Percentiles rank a stretch among this genome's conserved stretches.
Conservation (phyloP, 1,140 invertebrate genomes). For the Drosophila tristis region DNA sequence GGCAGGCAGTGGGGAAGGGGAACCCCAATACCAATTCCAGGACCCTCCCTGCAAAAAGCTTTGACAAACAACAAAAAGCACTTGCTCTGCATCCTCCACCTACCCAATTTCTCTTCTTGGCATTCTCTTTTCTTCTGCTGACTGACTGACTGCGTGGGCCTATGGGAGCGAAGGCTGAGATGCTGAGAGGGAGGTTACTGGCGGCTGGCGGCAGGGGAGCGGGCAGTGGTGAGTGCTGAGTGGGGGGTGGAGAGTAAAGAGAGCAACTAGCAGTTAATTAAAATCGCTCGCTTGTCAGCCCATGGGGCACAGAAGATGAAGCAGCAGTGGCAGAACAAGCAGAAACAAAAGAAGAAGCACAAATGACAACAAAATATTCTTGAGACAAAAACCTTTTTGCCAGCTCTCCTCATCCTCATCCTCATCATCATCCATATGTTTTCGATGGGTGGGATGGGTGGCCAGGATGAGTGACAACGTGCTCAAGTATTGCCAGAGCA, state of each 20-base stretch:
- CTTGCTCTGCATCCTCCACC: too few relatives aligned
- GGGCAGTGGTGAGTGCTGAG: background rate
- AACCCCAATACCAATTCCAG: slow-evolving; percentile 30
- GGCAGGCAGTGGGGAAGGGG: slow-evolving; percentile 1
- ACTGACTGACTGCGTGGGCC: too few relatives aligned
- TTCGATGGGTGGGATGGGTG: slow-evolving; percentile 7
- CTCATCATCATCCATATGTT: slow-evolving; percentile 20
- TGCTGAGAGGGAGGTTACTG: background rate
- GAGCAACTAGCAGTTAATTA: slow-evolving; percentile 73
- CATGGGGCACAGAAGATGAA: slow-evolving; percentile 2
- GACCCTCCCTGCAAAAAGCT: slow-evolving; percentile 28
- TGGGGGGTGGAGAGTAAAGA: slow-evolving; percentile 15
- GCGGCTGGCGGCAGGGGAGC: background rate
- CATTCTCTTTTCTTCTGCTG: too few relatives aligned
- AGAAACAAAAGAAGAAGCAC: slow-evolving; percentile 6
- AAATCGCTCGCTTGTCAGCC: slow-evolving; percentile 55
- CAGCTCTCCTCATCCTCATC: background rate
- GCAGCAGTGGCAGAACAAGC: slow-evolving; percentile 18
- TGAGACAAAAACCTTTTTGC: slow-evolving; percentile 35
- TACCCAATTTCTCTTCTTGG: too few relatives aligned
- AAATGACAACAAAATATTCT: slow-evolving; percentile 23
- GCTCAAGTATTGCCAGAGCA: background rate
- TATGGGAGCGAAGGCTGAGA: too few relatives aligned
- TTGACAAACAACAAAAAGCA: slow-evolving; percentile 53
- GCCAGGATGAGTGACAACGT: background rate